phyloP scores from a whole-genome alignment of 2,888 invertebrate genomes.

The Macaria notata region DNA sequence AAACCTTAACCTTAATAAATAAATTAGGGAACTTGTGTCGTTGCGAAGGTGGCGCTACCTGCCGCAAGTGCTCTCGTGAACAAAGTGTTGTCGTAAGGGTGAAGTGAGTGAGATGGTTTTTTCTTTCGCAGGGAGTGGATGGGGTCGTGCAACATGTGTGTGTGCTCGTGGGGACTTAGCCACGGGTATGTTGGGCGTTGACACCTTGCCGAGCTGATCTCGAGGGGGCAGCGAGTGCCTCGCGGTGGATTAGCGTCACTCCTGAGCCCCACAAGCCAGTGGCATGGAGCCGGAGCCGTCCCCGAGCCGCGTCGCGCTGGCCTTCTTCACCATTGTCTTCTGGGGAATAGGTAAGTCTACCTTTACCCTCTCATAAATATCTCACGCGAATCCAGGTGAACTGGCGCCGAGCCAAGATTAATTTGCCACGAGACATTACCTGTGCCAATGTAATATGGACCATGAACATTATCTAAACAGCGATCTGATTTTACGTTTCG shows the following conservation, averaged over 20 bases:
- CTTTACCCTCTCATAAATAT: constrained; percentile 9
- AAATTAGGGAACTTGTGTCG: constrained; percentile 28
- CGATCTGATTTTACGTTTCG: constrained; percentile 26
- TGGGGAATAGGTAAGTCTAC: constrained; percentile 74
- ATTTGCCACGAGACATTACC: constrained; percentile 31
- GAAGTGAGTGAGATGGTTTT: constrained; percentile 2
- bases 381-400: constrained; percentile 19
- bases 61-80: constrained; percentile 19
- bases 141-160: constrained; percentile 52
- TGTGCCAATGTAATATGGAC: constrained; percentile 26
- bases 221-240: constrained; percentile 24
- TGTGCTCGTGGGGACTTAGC: constrained; percentile 60
- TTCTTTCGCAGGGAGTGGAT: constrained; percentile 51
- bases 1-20: constrained; percentile 30
- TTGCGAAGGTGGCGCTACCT: constrained; percentile 8
- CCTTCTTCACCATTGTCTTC: constrained; percentile 70
- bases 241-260: constrained; percentile 33
- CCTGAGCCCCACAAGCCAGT: constrained; percentile 51
- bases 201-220: constrained; percentile 20
- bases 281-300: constrained; percentile 69
- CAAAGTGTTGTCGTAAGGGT: constrained; percentile 13
- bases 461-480: constrained; percentile 27
- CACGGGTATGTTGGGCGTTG: constrained; percentile 36
- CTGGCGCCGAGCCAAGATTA: constrained; percentile 30
- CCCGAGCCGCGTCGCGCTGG: constrained; percentile 72